phyloP scores from a whole-genome alignment of 2,797 vertebrate species.

The Ctenosaura bakeri region DNA sequence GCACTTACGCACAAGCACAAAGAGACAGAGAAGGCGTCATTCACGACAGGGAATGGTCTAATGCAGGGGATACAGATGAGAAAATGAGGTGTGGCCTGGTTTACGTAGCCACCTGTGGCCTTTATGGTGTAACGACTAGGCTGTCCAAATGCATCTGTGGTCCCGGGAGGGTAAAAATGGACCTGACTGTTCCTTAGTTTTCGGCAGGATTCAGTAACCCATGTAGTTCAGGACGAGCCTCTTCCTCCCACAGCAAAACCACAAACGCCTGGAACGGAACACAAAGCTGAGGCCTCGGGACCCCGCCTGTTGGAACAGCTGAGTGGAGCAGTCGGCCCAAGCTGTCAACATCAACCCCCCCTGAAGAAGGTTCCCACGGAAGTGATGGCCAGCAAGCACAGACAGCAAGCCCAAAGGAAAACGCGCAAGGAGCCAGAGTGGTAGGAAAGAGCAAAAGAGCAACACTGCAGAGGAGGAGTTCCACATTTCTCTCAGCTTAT shows the following conservation, averaged over 20 bases:
- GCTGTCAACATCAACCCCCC: neutral
- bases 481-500: neutral
- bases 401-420: neutral
- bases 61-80: neutral
- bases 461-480: neutral
- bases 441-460: neutral
- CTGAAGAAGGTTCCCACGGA: conserved; percentile 2
- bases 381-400: conserved; percentile 2
- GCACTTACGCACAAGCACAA: neutral
- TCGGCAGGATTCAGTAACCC: conserved; percentile 40
- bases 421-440: neutral
- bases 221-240: conserved; percentile 32
- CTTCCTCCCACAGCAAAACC: conserved; percentile 56
- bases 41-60: conserved; percentile 28
- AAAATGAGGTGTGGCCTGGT: conserved; percentile 31
- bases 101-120: conserved; percentile 67
- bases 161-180: conserved; percentile 67
- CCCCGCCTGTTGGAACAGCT: neutral
- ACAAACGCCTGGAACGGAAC: conserved; percentile 46
- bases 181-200: conserved; percentile 54
- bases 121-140: conserved; percentile 57
- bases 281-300: accelerated
- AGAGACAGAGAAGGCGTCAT: neutral
- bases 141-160: conserved; percentile 75
- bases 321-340: neutral